A percentile compares a stretch with the other conserved stretches of the same genome.
Conservation (phyloP, 2,888 invertebrate species). For the Drosophila mettleri region DNA sequence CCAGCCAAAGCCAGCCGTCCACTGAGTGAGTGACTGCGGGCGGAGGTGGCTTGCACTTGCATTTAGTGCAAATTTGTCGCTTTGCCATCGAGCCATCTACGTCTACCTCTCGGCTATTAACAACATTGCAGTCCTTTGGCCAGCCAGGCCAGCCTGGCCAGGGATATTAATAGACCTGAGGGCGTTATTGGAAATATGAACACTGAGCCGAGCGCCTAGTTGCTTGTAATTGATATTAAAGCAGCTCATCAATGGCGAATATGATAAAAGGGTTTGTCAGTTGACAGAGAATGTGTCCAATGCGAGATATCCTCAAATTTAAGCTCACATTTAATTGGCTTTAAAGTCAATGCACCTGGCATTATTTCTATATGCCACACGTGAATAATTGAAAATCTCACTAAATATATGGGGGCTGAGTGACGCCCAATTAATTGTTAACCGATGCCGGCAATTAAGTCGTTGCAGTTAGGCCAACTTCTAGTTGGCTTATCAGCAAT, state of each 20-base stretch:
- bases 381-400: conserved; percentile 9
- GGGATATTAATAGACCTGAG: conserved; percentile 64
- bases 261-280: neutral
- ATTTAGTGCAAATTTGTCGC: conserved; percentile 71
- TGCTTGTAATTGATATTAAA: conserved; percentile 67
- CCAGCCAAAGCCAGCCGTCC: neutral
- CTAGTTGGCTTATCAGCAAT: conserved; percentile 24
- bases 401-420: conserved; percentile 9
- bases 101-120: conserved; percentile 62
- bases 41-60: conserved; percentile 41
- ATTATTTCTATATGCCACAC: neutral
- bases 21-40: neutral
- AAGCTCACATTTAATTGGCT: neutral
- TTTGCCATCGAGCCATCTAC: conserved; percentile 31
- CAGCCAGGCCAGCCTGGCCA: too few relatives aligned
- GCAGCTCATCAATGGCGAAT: conserved; percentile 12
- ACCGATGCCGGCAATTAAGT: conserved; percentile 44
- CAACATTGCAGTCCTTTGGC: conserved; percentile 47
- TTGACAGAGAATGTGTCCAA: neutral
- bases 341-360: conserved; percentile 9
- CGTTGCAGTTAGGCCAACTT: conserved; percentile 24
- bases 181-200: conserved; percentile 75
- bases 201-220: conserved; percentile 45
- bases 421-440: conserved; percentile 34
- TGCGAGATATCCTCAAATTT: neutral